Percentiles rank a stretch among this genome's conserved stretches.
Conservation (phyloP, 2,113 vertebrate species). For the Anser brachyrhynchus region DNA sequence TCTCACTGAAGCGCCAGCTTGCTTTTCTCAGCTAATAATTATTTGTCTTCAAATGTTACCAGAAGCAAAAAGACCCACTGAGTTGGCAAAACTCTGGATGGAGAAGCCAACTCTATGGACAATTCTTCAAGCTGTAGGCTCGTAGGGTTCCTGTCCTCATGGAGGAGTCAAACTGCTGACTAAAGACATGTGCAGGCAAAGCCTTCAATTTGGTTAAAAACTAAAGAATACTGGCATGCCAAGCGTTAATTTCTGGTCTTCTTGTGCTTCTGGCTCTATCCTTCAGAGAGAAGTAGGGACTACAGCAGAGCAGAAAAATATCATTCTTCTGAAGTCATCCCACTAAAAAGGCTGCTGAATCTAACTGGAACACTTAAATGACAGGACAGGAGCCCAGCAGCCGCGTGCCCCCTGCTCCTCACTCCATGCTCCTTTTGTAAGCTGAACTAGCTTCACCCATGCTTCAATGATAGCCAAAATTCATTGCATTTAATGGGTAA, state of each 20-base stretch:
- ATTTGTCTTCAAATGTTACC: constrained; percentile 41
- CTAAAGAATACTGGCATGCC: not conserved
- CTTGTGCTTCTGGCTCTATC: not conserved
- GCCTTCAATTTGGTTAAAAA: not conserved
- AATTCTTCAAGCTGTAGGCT: not conserved
- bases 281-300: not conserved
- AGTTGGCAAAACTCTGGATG: not conserved
- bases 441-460: fast-evolving
- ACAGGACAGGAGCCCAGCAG: not conserved
- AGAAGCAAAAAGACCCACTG: not conserved
- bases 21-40: constrained; percentile 52
- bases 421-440: not conserved
- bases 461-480: not conserved
- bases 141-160: not conserved
- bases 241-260: not conserved
- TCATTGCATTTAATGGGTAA: not conserved
- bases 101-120: constrained; percentile 25
- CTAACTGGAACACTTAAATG: not conserved
- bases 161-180: not conserved
- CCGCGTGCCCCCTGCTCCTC: not conserved
- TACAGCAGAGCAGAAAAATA: not conserved
- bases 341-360: not conserved
- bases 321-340: not conserved
- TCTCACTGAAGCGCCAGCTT: not conserved
- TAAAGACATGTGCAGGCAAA: not conserved